phyloP scores from a whole-genome alignment of 1,140 invertebrate species.

The Adoxophyes honmai region DNA sequence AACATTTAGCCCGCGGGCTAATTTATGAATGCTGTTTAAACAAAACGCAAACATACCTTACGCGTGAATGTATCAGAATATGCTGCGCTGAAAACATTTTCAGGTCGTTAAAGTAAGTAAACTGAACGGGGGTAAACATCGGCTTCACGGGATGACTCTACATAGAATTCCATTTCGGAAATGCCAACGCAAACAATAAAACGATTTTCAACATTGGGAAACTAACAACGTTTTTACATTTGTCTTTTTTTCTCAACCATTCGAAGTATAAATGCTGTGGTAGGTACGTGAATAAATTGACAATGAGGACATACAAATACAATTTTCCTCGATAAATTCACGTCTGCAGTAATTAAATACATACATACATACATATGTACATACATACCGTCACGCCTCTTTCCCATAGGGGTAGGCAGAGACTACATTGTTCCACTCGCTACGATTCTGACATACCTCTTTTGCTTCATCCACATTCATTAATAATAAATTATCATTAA shows the following conservation, averaged over 20 bases:
- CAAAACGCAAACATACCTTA: conserved; percentile 1
- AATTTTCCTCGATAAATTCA: neutral
- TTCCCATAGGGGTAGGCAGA: too few relatives aligned
- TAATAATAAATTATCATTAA: too few relatives aligned
- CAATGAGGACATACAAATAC: neutral
- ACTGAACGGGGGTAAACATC: neutral
- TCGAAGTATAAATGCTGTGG: neutral
- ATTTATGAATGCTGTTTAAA: conserved; percentile 1
- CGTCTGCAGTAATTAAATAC: conserved; percentile 9
- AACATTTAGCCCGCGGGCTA: neutral
- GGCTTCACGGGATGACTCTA: conserved; percentile 1
- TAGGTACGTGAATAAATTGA: neutral
- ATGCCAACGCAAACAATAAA: conserved; percentile 6
- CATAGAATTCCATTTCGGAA: conserved; percentile 11
- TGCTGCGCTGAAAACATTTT: neutral
- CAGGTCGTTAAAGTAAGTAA: neutral
- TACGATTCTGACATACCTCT: too few relatives aligned
- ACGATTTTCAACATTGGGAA: conserved; percentile 3
- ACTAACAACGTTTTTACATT: neutral
- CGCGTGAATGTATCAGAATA: neutral
- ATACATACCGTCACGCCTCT: too few relatives aligned
- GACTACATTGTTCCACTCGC: too few relatives aligned
- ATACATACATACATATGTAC: too few relatives aligned
- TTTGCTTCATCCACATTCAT: too few relatives aligned
- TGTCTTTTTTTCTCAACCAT: neutral